Evolutionary conservation across 2,888 invertebrate species (phyloP).

Genomic region (Nymphalis urticae): DNA sequence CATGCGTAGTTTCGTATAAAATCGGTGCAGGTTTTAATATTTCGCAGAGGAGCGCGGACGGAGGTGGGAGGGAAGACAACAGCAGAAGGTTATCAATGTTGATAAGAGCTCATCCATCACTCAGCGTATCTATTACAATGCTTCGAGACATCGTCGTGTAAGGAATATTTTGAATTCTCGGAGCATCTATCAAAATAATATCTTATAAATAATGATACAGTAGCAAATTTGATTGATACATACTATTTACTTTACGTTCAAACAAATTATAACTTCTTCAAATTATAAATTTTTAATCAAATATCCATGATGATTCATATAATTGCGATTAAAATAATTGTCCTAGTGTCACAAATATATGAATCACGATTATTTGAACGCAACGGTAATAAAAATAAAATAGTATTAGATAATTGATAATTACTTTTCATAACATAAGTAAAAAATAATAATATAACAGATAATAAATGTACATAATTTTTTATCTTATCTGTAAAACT

Average conservation of each 20-base stretch:
- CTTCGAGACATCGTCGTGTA: conserved; percentile 42
- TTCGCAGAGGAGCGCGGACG: conserved; percentile 32
- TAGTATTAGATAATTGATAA: conserved; percentile 17
- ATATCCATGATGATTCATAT: no score
- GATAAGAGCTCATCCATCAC: conserved; percentile 78
- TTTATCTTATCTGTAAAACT: conserved; percentile 31
- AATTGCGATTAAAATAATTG: background rate
- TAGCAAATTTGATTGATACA: background rate
- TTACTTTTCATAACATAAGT: conserved; percentile 18
- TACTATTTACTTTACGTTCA: no score
- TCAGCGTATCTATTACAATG: conserved; percentile 44
- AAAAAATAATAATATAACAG: conserved; percentile 19
- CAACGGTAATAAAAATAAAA: background rate
- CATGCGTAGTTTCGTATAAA: background rate
- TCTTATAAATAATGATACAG: background rate
- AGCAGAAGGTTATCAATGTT: conserved; percentile 72
- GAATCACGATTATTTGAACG: background rate
- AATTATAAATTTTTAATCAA: no score
- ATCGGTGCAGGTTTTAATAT: conserved; percentile 17
- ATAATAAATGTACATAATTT: conserved; percentile 15
- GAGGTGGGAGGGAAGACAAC: conserved; percentile 49
- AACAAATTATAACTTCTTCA: no score
- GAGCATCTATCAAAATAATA: conserved; percentile 32
- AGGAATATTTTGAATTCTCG: conserved; percentile 63
- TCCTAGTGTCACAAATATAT: background rate